Evolutionary conservation across 2,888 invertebrate genomes (phyloP), one percentile per base, ranked within the genome.

Genomic region (Pterostichus niger): DNA sequence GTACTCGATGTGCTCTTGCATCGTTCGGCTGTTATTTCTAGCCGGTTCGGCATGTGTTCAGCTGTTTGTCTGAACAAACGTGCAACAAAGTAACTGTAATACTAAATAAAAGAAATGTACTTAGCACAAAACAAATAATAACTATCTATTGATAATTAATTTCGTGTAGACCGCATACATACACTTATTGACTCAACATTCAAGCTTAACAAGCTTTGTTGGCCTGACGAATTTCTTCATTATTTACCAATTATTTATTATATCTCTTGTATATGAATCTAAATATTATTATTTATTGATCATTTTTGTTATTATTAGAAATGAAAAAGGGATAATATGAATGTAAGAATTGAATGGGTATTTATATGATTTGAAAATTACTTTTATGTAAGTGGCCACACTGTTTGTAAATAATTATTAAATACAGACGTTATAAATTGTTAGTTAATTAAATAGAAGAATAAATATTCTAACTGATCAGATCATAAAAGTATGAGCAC

Each of bases 121-220:
- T 88, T 88, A 89, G 89, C 89, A 89, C 89, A 89, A 89, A 89
- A 86, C 86, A 88, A 87, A 84, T 84, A 61, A 61, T 54, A 86
- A 85, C 85, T 84, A 84, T 85, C 33, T 64, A 79, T 64, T 79
- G 46, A 80, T 68, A 80, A 80, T 64, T 64, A 64, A 64, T 82
- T 82, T 82, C 59, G 56, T 82, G 71, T 82, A 82, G 81, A 71
- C 61, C 71, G 73, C 81, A 82, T 56, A 82, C 68, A 59, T 68
- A 82, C 56, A 49, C 15, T 59, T 71, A 82, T 73, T 44, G 56
- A 82, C 71, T 54, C 52, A 49, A 54, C 52, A 76, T 35, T 54
- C 9, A 76, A 52, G 76, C 71, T 75, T 75, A 75, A 75, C 75
- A 75, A 75, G 49, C 54, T 46, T 46, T 49, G 73, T 73, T 73